phyloP scores from a whole-genome alignment of 2,113 vertebrate genomes.

The Perca schrenkii region DNA sequence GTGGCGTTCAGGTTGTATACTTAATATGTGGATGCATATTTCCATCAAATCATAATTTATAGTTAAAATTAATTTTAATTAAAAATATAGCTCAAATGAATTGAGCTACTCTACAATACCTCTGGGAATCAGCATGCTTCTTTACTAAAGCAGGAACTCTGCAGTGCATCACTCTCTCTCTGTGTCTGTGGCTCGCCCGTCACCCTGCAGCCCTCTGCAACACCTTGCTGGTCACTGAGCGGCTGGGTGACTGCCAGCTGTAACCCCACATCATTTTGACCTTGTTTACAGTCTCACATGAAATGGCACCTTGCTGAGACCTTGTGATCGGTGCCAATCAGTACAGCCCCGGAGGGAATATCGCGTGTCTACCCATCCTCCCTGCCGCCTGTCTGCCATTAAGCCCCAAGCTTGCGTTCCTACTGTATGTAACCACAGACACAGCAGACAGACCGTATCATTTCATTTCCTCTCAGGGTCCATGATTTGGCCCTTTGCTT shows the following conservation, averaged over 20 bases:
- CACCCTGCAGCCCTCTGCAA: conserved; percentile 30
- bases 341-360: conserved; percentile 56
- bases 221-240: conserved; percentile 54
- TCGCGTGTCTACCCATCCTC: conserved; percentile 63
- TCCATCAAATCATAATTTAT: no score
- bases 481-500: neutral
- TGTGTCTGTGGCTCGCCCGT: neutral
- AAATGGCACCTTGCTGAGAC: conserved; percentile 74
- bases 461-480: neutral
- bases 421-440: conserved; percentile 1
- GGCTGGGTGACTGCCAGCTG: conserved; percentile 62
- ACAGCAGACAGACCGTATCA: neutral
- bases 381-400: conserved; percentile 50
- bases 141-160: neutral
- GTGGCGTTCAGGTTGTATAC: no score
- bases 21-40: no score
- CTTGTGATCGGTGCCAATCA: conserved; percentile 74
- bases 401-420: conserved; percentile 8
- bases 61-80: no score
- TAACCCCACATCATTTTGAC: conserved; percentile 75
- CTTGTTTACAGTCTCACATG: conserved; percentile 76
- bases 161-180: neutral
- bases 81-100: no score
- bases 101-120: no score
- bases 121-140: neutral